These are phyloP conservation scores for Manduca sexta DNA, from an alignment of 1,140 invertebrate genomes.

Conservation along the genomic window DNA sequence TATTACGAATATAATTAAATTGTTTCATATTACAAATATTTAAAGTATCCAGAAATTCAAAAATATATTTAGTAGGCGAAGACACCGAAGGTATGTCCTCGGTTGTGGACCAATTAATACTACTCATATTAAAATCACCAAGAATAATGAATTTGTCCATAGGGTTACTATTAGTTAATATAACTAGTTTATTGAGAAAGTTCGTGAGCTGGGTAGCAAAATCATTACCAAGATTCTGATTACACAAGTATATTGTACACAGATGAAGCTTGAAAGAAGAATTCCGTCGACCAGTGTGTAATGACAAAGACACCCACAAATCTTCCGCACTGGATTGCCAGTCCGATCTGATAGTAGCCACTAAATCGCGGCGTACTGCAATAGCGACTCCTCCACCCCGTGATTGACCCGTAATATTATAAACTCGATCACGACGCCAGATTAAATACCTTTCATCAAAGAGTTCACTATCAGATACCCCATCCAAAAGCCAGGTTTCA, in stretches of 20 bases:
- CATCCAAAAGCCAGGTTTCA: conserved; percentile 18
- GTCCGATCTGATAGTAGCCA: background rate
- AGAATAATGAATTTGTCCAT: background rate
- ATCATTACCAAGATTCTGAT: conserved; percentile 1
- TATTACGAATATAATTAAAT: too few relatives aligned
- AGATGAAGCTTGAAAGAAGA: background rate
- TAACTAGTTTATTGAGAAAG: conserved; percentile 1
- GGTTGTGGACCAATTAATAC: background rate
- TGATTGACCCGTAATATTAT: conserved; percentile 8
- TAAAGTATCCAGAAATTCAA: too few relatives aligned
- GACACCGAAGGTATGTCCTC: too few relatives aligned
- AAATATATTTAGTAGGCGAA: too few relatives aligned
- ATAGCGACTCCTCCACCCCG: conserved; percentile 20
- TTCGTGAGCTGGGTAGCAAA: conserved; percentile 3
- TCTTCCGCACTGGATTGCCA: conserved; percentile 15
- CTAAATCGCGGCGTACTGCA: conserved; percentile 6
- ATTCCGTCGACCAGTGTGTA: too few relatives aligned
- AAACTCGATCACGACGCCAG: too few relatives aligned
- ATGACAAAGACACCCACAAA: conserved; percentile 12
- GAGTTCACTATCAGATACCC: conserved; percentile 13
- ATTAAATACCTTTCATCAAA: too few relatives aligned
- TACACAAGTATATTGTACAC: conserved; percentile 5
- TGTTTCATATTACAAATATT: too few relatives aligned
- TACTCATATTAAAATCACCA: conserved; percentile 6
- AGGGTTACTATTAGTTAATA: background rate